A percentile compares a stretch with the other conserved stretches of the same genome.
Conservation (phyloP, 2,888 invertebrate genomes). For the Resseliella maxima region DNA sequence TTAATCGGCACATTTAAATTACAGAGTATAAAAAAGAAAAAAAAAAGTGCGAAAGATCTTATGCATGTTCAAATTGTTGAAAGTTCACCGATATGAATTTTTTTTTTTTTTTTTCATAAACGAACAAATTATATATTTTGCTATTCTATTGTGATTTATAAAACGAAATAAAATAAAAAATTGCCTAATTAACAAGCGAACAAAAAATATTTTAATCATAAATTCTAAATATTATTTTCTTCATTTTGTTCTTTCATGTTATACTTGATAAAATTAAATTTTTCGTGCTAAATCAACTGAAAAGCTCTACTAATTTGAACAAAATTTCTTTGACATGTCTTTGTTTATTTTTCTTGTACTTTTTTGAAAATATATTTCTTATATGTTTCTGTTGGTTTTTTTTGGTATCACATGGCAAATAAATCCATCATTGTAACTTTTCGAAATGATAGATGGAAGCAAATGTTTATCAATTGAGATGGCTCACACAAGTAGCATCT, state of each 20-base stretch:
- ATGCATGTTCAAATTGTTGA: too few species aligned
- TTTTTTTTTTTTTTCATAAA: not conserved
- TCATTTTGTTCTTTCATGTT: too few species aligned
- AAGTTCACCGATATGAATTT: too few species aligned
- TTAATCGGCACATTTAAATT: too few species aligned
- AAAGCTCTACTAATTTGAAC: conserved; percentile 23
- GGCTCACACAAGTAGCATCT: not conserved
- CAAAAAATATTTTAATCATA: not conserved
- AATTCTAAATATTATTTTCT: not conserved
- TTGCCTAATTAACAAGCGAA: not conserved
- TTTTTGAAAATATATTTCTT: not conserved
- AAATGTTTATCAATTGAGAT: too few species aligned
- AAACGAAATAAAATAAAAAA: not conserved
- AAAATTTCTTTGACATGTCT: not conserved
- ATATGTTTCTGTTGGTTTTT: not conserved
- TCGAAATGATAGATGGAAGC: too few species aligned
- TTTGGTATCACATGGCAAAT: not conserved
- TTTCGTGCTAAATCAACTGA: too few species aligned
- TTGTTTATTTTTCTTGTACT: not conserved
- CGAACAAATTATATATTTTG: not conserved
- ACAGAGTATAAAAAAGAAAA: too few species aligned
- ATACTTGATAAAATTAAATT: too few species aligned
- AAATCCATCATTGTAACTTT: not conserved
- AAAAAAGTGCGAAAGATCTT: too few species aligned
- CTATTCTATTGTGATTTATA: not conserved